These are phyloP conservation scores for Momotus momota DNA, from an alignment of 2,797 vertebrate genomes.

Conservation along the genomic window DNA sequence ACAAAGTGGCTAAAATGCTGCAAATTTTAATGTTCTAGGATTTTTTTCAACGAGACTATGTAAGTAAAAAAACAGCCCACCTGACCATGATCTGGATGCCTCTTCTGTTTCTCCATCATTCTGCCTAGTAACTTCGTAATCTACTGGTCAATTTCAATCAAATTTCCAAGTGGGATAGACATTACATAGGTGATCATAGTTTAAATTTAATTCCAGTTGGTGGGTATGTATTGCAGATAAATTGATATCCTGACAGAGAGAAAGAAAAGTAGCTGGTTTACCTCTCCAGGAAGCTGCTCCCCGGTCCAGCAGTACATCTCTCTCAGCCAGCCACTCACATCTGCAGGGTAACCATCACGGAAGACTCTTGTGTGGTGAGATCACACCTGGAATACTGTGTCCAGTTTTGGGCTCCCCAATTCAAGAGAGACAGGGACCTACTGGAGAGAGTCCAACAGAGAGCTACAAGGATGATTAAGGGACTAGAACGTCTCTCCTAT, in stretches of 20 bases:
- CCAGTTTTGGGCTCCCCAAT: no score
- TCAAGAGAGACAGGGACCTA: no score
- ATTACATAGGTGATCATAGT: neutral
- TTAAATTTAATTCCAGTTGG: neutral
- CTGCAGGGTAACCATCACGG: neutral
- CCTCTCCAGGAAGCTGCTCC: neutral
- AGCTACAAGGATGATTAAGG: no score
- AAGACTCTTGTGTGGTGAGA: no score
- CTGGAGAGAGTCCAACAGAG: no score
- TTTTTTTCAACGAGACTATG: neutral
- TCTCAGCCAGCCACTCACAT: constrained; percentile 4
- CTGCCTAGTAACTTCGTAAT: neutral
- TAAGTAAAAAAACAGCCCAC: neutral
- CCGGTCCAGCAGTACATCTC: neutral
- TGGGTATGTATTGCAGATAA: neutral
- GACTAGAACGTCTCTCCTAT: no score
- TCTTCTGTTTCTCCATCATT: neutral
- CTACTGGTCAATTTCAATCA: neutral
- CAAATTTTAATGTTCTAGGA: neutral
- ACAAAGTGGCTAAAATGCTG: neutral
- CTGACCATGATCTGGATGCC: neutral
- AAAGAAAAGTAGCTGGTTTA: neutral
- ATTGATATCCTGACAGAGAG: neutral
- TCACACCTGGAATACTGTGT: no score
- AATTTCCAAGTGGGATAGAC: neutral